These are phyloP conservation scores for Corapipo altera DNA, from an alignment of 2,113 vertebrate genomes.

Conservation along the genomic window DNA sequence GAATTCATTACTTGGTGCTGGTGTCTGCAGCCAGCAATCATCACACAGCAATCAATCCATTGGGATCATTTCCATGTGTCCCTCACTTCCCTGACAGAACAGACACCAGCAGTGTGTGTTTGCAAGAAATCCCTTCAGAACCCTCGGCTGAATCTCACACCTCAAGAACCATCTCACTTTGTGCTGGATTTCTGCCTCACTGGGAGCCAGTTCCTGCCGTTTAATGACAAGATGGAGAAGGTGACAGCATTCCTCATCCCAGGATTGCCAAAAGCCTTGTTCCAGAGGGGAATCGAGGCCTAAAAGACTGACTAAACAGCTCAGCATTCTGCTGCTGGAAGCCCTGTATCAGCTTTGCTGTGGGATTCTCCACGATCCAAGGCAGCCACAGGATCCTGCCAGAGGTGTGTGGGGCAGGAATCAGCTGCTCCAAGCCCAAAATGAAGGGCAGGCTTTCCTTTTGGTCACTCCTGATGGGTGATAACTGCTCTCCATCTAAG, in stretches of 20 bases:
- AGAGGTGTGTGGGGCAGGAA: background rate
- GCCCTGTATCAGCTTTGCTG: accelerated
- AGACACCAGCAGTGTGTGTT: background rate
- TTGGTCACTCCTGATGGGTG: background rate
- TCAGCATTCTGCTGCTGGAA: background rate
- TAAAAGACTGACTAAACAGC: background rate
- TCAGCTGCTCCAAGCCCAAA: background rate
- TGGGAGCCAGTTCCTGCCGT: background rate
- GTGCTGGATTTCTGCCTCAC: background rate
- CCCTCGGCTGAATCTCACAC: background rate
- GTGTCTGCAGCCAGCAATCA: background rate
- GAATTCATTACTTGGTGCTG: background rate
- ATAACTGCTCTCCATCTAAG: background rate
- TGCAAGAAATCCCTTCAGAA: background rate
- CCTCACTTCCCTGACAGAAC: background rate
- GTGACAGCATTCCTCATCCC: background rate
- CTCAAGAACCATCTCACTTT: accelerated
- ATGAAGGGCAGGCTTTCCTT: background rate
- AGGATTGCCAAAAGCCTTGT: background rate
- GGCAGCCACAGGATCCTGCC: background rate
- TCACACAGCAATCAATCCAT: no score
- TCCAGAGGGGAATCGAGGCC: background rate
- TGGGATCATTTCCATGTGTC: background rate
- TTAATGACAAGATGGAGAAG: background rate
- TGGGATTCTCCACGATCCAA: accelerated